phyloP scores from a whole-genome alignment of 1,140 invertebrate genomes.

The Drosophila littoralis region DNA sequence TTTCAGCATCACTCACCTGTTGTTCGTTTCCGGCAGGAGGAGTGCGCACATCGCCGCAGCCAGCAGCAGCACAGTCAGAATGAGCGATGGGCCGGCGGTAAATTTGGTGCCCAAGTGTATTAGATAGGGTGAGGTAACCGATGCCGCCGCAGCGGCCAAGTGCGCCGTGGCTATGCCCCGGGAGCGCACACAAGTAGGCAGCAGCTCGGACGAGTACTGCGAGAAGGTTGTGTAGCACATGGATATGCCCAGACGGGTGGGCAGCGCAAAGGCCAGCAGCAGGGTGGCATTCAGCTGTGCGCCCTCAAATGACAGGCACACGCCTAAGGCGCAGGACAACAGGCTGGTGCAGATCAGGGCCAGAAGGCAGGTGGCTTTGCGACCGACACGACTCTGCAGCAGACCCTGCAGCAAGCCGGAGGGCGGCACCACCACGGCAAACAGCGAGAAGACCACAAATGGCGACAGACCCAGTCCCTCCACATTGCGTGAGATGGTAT shows the following conservation, averaged over 20 bases:
- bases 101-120: conserved; percentile 62
- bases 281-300: conserved; percentile 53
- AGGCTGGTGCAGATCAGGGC: conserved; percentile 57
- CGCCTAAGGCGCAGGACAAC: conserved; percentile 72
- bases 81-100: conserved; percentile 58
- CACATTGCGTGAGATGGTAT: conserved; percentile 66
- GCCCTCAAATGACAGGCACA: conserved; percentile 55
- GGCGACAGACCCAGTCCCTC: conserved; percentile 67
- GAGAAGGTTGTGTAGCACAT: conserved; percentile 70
- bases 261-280: conserved; percentile 65
- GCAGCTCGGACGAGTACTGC: conserved; percentile 63
- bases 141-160: conserved; percentile 60
- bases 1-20: conserved; percentile 48
- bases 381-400: conserved; percentile 62
- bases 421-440: conserved; percentile 61
- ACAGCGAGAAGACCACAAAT: conserved; percentile 73
- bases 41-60: conserved; percentile 42
- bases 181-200: conserved; percentile 69
- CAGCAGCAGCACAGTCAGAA: conserved; percentile 50
- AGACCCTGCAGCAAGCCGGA: conserved; percentile 65
- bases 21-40: conserved; percentile 68
- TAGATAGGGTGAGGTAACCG: conserved; percentile 63
- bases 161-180: conserved; percentile 65
- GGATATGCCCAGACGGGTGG: conserved; percentile 66
- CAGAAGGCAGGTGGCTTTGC: conserved; percentile 63